Evolutionary conservation across 2,888 invertebrate species (phyloP).

Genomic region (Tuberolachnus salignus): DNA sequence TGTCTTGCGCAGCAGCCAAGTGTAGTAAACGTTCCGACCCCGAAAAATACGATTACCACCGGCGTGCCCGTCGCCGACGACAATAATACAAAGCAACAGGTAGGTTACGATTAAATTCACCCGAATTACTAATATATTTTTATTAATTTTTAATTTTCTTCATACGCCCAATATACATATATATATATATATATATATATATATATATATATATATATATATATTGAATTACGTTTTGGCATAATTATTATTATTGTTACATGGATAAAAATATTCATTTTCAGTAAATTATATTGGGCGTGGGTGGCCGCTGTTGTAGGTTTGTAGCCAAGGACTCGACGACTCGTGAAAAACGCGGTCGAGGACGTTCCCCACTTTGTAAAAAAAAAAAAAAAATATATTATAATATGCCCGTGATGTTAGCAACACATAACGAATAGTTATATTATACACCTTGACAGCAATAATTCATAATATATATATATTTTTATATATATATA

Average conservation of each 20-base stretch:
- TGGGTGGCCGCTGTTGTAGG: constrained; percentile 14
- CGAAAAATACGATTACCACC: not conserved
- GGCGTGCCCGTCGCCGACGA: not conserved
- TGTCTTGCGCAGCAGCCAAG: constrained; percentile 7
- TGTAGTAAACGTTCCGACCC: not conserved
- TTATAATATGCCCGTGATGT: not conserved
- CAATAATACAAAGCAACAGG: not conserved
- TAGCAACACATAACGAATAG: not conserved
- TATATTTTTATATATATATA: no score
- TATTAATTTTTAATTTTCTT: no score
- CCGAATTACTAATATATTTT: no score
- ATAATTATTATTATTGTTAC: no score
- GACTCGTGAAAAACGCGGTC: constrained; percentile 51
- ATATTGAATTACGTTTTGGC: no score
- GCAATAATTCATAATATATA: not conserved
- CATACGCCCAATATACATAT: no score
- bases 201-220: no score
- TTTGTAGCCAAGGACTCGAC: constrained; percentile 31
- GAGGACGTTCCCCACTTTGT: constrained; percentile 40
- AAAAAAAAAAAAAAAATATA: no score
- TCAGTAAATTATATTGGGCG: constrained; percentile 28
- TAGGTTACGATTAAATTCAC: not conserved
- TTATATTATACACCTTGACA: not conserved
- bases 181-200: no score
- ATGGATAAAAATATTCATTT: no score